Percentiles rank a stretch among this genome's conserved stretches.
Evolutionary conservation across 2,888 invertebrate species (phyloP).

Genomic region (Meloe dianella): DNA sequence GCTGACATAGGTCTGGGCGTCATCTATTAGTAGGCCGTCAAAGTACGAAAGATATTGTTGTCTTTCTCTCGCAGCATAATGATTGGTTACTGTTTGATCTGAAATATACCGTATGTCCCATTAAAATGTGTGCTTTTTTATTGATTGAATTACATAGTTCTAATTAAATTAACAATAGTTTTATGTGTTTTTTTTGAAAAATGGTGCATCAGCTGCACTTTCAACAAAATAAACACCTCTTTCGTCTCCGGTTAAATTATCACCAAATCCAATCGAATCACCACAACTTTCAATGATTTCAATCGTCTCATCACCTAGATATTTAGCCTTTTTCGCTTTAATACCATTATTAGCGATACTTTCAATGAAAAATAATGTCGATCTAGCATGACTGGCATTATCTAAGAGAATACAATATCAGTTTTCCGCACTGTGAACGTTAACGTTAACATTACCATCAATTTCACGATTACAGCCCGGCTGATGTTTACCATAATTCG

Average conservation of each 20-base stretch:
- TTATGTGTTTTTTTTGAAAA: neutral
- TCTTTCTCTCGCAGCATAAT: too few species aligned
- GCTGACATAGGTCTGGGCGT: too few species aligned
- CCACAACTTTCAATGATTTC: neutral
- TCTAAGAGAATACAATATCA: constrained; percentile 47
- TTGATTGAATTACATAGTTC: too few species aligned
- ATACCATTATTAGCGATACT: constrained; percentile 57
- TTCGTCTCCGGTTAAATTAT: neutral
- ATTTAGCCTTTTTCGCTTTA: constrained; percentile 54
- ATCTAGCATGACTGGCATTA: constrained; percentile 61
- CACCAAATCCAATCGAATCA: neutral
- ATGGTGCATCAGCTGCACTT: neutral
- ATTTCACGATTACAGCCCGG: constrained; percentile 65
- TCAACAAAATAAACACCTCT: neutral
- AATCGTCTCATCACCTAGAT: neutral
- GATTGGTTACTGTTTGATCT: too few species aligned
- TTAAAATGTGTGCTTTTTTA: too few species aligned
- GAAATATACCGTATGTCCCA: too few species aligned
- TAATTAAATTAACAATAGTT: neutral
- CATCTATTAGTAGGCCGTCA: too few species aligned
- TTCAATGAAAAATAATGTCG: constrained; percentile 60
- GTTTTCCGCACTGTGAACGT: neutral
- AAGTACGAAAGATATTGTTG: too few species aligned
- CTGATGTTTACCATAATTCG: constrained; percentile 73
- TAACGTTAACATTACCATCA: constrained; percentile 37